Evolutionary conservation across 2,113 vertebrate species (phyloP).

Genomic region (Paramormyrops kingsleyae): DNA sequence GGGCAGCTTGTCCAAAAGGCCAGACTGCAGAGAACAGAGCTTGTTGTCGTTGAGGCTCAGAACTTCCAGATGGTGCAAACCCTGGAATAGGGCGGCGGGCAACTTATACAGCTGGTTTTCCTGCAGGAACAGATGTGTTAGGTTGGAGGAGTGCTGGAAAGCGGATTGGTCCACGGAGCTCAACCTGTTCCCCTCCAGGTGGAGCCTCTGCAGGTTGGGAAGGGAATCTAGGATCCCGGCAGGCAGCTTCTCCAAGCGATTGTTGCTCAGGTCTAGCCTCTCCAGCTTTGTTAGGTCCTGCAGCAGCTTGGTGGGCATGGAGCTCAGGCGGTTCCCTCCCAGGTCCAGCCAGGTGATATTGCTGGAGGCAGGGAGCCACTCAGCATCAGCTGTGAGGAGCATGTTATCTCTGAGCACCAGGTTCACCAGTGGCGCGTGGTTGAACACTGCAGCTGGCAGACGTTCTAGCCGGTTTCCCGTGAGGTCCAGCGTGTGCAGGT

Average conservation of each 20-base stretch:
- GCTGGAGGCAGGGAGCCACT: constrained; percentile 54
- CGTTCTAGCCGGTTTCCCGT: constrained; percentile 58
- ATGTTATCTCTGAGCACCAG: constrained; percentile 69
- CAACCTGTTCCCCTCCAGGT: constrained; percentile 65
- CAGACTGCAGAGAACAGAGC: constrained; percentile 50
- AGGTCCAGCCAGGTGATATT: constrained; percentile 61
- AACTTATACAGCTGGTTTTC: constrained; percentile 57
- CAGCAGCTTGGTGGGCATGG: constrained; percentile 47
- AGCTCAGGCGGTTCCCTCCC: constrained; percentile 56
- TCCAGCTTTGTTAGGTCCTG: constrained; percentile 44
- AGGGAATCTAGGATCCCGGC: constrained; percentile 36
- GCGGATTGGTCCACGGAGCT: constrained; percentile 27
- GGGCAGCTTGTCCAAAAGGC: constrained; percentile 36
- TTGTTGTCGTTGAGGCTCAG: constrained; percentile 67
- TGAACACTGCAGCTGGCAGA: constrained; percentile 57
- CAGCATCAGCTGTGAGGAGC: constrained; percentile 29
- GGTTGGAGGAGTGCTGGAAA: constrained; percentile 38
- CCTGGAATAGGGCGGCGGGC: constrained; percentile 42
- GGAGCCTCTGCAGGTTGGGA: constrained; percentile 52
- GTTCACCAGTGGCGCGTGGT: constrained; percentile 41
- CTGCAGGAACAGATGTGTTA: constrained; percentile 64
- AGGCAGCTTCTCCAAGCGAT: constrained; percentile 55
- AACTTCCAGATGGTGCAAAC: constrained; percentile 44
- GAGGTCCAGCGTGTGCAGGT: constrained; percentile 65
- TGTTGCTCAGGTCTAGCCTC: constrained; percentile 65